Percentiles rank a stretch among this genome's conserved stretches.
Evolutionary conservation across 1,140 invertebrate genomes (phyloP).

Genomic region (Calephelis virginiensis): DNA sequence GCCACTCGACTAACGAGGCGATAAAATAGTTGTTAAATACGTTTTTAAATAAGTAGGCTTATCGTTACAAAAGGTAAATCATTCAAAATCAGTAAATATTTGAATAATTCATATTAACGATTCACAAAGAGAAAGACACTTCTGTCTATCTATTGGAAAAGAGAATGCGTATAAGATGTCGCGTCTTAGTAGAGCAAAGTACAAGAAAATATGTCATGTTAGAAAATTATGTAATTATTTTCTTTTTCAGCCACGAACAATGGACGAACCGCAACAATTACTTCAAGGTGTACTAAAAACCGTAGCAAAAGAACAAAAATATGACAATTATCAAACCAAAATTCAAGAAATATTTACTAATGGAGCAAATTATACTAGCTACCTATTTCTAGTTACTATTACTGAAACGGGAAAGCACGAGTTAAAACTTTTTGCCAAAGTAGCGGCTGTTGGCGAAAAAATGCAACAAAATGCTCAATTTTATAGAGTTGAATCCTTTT

Average conservation of each 20-base stretch:
- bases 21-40: too few relatives aligned
- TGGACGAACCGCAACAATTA: slow-evolving; percentile 2
- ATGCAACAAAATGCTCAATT: slow-evolving; percentile 34
- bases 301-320: slow-evolving; percentile 16
- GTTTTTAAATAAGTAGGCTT: too few relatives aligned
- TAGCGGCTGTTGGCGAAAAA: slow-evolving; percentile 41
- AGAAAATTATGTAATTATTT: too few relatives aligned
- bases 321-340: slow-evolving; percentile 13
- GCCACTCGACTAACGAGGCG: too few relatives aligned
- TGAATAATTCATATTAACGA: too few relatives aligned
- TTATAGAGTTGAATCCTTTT: slow-evolving; percentile 43
- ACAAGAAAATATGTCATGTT: too few relatives aligned
- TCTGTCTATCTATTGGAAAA: too few relatives aligned
- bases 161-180: too few relatives aligned
- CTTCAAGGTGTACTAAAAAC: neutral
- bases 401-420: slow-evolving; percentile 30
- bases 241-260: neutral
- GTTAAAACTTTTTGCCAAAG: slow-evolving; percentile 51
- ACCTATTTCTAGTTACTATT: slow-evolving; percentile 35
- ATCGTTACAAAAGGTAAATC: too few relatives aligned
- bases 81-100: too few relatives aligned
- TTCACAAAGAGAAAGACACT: too few relatives aligned
- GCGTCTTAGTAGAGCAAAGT: too few relatives aligned
- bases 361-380: slow-evolving; percentile 47
- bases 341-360: slow-evolving; percentile 32